Percentiles rank a stretch among this genome's conserved stretches.
These are phyloP conservation scores for Resseliella maxima DNA, from an alignment of 2,888 invertebrate species.

Conservation along the genomic window DNA sequence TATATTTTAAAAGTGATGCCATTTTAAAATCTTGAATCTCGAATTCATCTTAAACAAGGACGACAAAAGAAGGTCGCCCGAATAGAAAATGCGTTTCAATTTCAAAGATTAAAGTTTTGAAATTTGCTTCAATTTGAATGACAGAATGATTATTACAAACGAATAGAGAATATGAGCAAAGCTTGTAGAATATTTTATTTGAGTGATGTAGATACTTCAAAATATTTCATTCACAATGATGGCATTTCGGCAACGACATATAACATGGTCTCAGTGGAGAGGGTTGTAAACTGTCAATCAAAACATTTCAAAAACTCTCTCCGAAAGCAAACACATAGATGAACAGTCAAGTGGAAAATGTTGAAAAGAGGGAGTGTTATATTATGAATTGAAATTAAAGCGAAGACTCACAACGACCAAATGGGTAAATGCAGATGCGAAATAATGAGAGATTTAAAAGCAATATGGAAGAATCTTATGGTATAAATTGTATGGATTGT, in stretches of 20 bases:
- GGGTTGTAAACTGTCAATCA: constrained; percentile 57
- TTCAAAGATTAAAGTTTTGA: not conserved
- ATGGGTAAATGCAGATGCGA: not conserved
- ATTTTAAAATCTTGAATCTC: not conserved
- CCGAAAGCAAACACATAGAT: not conserved
- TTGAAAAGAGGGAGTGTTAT: constrained; percentile 48
- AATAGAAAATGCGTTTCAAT: constrained; percentile 24
- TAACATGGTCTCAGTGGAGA: constrained; percentile 38
- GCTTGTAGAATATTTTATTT: not conserved
- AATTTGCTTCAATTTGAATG: constrained; percentile 8
- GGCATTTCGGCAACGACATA: not conserved
- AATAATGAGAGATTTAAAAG: not conserved
- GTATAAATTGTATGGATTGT: not conserved
- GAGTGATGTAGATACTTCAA: not conserved
- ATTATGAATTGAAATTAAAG: constrained; percentile 14
- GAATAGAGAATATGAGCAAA: not conserved
- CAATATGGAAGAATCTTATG: not conserved
- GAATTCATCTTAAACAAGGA: not conserved
- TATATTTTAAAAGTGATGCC: not conserved
- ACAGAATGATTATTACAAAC: constrained; percentile 19
- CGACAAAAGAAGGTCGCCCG: not conserved
- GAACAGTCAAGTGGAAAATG: constrained; percentile 49
- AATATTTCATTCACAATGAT: constrained; percentile 46
- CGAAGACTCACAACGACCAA: not conserved
- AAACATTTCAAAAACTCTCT: constrained; percentile 55